Percentiles rank a stretch among this genome's conserved stretches.
phyloP scores from a whole-genome alignment of 2,888 invertebrate species.

The Hemithea aestivaria region DNA sequence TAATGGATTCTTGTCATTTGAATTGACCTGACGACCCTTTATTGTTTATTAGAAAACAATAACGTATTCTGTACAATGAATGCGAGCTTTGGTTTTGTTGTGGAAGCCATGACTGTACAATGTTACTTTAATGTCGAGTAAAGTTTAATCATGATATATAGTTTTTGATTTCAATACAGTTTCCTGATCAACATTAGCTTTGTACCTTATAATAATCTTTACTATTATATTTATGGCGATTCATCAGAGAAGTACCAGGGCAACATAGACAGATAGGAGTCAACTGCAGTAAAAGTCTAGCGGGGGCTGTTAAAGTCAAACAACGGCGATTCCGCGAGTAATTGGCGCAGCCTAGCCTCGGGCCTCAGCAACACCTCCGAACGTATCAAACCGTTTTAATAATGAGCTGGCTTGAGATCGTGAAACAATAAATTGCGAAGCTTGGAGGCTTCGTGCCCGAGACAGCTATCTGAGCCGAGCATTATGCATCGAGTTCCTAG shows the following conservation, averaged over 20 bases:
- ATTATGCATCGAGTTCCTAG: conserved; percentile 71
- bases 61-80: conserved; percentile 38
- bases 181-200: no score
- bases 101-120: neutral
- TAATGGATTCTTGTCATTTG: conserved; percentile 69
- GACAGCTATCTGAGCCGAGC: conserved; percentile 75
- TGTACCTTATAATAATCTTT: no score
- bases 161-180: no score
- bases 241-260: conserved; percentile 29
- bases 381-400: conserved; percentile 79
- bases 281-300: conserved; percentile 56
- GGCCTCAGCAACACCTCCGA: conserved; percentile 76
- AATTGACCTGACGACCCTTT: conserved; percentile 47
- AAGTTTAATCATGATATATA: no score
- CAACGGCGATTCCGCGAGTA: conserved; percentile 59
- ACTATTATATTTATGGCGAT: no score
- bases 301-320: conserved; percentile 64
- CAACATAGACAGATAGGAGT: conserved; percentile 37
- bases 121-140: no score
- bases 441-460: conserved; percentile 77
- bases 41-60: conserved; percentile 59
- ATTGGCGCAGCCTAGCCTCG: conserved; percentile 67
- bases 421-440: conserved; percentile 79
- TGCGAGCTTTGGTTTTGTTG: conserved; percentile 17
- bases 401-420: conserved; percentile 76